Conservation (phyloP, 1,140 invertebrate genomes). For the Listronotus oregonensis region DNA sequence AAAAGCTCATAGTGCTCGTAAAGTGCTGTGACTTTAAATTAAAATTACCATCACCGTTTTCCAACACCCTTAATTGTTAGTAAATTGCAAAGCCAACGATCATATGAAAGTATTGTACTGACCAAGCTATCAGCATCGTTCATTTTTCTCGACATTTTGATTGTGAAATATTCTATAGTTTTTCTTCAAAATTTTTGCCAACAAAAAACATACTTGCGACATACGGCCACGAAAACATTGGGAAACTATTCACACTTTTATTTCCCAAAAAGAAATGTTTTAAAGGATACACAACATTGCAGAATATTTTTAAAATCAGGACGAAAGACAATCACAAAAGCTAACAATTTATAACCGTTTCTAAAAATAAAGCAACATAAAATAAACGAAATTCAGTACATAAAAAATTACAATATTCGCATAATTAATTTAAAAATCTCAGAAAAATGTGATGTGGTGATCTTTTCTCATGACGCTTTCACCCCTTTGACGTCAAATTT, state of each 20-base stretch:
- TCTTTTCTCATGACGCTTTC: slow-evolving; percentile 12
- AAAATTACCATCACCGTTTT: not conserved
- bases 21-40: too few species aligned
- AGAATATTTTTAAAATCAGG: not conserved
- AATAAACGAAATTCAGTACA: not conserved
- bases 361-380: slow-evolving; percentile 14
- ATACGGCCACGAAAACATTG: slow-evolving; percentile 4
- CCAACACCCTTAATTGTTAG: slow-evolving; percentile 5
- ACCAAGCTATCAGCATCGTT: slow-evolving; percentile 60
- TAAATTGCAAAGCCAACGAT: not conserved
- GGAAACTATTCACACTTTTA: slow-evolving; percentile 11
- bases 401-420: not conserved
- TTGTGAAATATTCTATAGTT: slow-evolving; percentile 24
- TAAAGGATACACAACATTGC: not conserved
- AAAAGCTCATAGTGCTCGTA: too few species aligned
- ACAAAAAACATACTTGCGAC: slow-evolving; percentile 1
- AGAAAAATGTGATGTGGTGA: slow-evolving; percentile 12
- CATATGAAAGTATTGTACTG: slow-evolving; percentile 45
- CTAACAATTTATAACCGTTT: slow-evolving; percentile 6
- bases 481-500: not conserved
- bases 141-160: slow-evolving; percentile 57
- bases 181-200: slow-evolving; percentile 21
- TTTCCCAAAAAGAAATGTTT: slow-evolving; percentile 2
- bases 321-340: slow-evolving; percentile 15
- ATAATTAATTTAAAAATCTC: not conserved